Evolutionary conservation across 2,888 invertebrate species (phyloP).

Genomic region (Belgica antarctica): DNA sequence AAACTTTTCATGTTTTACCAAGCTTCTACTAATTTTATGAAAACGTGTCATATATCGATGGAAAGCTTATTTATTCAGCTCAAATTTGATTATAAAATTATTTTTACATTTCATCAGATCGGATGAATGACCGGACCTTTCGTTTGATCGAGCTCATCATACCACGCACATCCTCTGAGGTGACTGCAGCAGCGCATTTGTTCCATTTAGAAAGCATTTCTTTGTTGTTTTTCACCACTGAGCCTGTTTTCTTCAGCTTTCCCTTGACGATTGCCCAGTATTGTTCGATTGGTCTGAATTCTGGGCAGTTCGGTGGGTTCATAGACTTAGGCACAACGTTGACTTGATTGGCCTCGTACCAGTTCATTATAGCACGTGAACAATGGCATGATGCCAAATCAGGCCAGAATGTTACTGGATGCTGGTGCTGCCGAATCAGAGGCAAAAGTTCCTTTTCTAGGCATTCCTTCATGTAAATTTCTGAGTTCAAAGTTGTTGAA

Average conservation of each 20-base stretch:
- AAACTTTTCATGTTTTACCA: too few species aligned
- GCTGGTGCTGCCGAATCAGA: not conserved
- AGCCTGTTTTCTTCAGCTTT: not conserved
- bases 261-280: not conserved
- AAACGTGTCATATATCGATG: too few species aligned
- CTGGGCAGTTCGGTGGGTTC: not conserved
- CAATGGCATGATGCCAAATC: not conserved
- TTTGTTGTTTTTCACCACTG: not conserved
- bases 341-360: not conserved
- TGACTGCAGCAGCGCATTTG: not conserved
- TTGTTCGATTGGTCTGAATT: not conserved
- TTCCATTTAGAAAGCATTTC: not conserved
- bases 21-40: too few species aligned
- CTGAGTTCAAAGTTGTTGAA: not conserved
- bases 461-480: not conserved
- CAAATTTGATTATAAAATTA: too few species aligned
- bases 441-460: not conserved
- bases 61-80: too few species aligned
- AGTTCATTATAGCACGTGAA: not conserved
- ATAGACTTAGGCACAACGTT: not conserved
- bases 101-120: too few species aligned
- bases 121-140: not conserved
- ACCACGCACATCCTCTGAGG: not conserved
- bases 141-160: not conserved
- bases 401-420: not conserved